phyloP scores from a whole-genome alignment of 2,797 vertebrate genomes.

The Gallinago solitaria region DNA sequence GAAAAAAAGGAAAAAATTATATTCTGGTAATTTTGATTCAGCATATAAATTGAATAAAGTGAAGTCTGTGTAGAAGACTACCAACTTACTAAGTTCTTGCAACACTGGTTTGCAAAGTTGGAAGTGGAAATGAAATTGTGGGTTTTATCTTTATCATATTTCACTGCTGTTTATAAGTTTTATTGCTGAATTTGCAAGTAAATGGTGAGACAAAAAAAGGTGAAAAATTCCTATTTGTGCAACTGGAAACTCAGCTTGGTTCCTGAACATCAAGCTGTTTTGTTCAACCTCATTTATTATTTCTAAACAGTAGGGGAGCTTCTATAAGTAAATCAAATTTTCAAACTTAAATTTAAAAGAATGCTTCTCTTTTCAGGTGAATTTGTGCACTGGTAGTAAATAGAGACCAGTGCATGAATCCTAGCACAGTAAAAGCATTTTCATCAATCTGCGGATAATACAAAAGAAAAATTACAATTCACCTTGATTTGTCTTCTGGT shows the following conservation, averaged over 20 bases:
- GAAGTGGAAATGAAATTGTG: background rate
- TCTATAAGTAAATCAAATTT: background rate
- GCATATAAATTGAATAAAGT: background rate
- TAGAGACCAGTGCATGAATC: background rate
- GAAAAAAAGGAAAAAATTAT: background rate
- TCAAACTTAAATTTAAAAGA: background rate
- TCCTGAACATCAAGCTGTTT: background rate
- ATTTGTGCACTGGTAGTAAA: background rate
- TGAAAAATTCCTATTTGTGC: background rate
- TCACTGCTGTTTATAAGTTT: background rate
- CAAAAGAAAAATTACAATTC: background rate
- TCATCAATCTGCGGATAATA: background rate
- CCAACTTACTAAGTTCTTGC: background rate
- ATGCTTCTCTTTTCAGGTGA: background rate
- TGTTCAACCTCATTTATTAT: background rate
- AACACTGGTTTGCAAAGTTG: background rate
- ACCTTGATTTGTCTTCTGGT: background rate
- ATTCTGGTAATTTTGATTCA: background rate
- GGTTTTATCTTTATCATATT: background rate
- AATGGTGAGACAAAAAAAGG: rapidly evolving
- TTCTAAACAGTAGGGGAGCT: background rate
- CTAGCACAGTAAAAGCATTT: background rate
- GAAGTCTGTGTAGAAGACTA: background rate
- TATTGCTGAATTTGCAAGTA: background rate
- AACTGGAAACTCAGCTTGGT: background rate